Conservation (phyloP, 1,140 invertebrate species). For the Bombus sibiricus region DNA sequence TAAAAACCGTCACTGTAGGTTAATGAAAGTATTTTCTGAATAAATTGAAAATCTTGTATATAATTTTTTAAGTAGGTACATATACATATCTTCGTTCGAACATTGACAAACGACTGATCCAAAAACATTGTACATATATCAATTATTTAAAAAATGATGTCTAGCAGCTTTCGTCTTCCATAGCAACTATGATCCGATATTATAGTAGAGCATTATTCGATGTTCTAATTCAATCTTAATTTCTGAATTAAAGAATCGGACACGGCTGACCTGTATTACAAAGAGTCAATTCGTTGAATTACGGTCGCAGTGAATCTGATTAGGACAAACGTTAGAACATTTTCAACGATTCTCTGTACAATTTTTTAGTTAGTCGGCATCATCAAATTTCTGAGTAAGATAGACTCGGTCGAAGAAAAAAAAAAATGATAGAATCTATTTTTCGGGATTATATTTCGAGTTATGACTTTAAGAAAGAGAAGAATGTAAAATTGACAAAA, state of each 20-base stretch:
- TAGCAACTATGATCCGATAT: neutral
- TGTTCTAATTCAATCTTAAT: constrained; percentile 46
- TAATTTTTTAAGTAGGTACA: neutral
- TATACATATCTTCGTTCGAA: neutral
- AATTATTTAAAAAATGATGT: neutral
- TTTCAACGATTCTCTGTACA: neutral
- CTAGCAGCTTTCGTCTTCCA: neutral
- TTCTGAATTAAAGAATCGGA: neutral
- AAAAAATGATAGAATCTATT: neutral
- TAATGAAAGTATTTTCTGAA: neutral
- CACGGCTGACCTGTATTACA: constrained; percentile 14
- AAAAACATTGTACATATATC: neutral
- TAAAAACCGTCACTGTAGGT: neutral
- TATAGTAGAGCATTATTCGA: no score
- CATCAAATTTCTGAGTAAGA: neutral
- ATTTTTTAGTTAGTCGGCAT: neutral
- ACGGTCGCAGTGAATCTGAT: constrained; percentile 20
- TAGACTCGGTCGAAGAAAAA: neutral
- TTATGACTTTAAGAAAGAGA: neutral
- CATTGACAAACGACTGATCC: neutral
- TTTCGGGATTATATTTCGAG: no score
- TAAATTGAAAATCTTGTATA: neutral
- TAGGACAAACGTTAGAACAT: neutral
- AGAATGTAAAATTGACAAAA: neutral
- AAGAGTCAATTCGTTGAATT: constrained; percentile 29